Conservation (phyloP, 23 tunicate species). For the Botrylloides violaceus region DNA sequence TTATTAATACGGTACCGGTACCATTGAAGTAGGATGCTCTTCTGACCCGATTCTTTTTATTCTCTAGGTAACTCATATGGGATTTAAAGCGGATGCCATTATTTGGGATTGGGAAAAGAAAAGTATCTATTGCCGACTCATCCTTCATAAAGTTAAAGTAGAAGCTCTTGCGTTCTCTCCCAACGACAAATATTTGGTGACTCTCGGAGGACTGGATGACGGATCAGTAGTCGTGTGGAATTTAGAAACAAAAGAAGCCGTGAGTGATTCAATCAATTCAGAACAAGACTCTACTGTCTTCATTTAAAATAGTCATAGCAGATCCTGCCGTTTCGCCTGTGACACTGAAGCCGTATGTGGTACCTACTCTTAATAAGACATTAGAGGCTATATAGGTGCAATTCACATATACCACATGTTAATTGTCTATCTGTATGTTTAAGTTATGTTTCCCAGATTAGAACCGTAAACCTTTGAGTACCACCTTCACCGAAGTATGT, state of each 20-base stretch:
- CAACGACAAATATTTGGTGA: slow-evolving; percentile 62
- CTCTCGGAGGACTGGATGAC: slow-evolving; percentile 96
- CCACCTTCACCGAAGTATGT: too few species aligned
- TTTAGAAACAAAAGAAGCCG: slow-evolving; percentile 61
- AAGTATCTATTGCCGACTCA: slow-evolving; percentile 39
- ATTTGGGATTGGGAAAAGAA: slow-evolving; percentile 74
- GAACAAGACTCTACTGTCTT: background rate
- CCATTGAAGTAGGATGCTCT: background rate
- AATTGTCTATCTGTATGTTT: too few species aligned
- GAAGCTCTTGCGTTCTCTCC: slow-evolving; percentile 92
- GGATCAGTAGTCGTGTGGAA: slow-evolving; percentile 96
- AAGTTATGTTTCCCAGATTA: too few species aligned
- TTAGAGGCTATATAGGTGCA: too few species aligned
- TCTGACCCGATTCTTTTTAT: background rate
- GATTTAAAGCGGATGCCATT: slow-evolving; percentile 75
- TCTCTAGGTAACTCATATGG: slow-evolving; percentile 96
- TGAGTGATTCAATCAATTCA: slow-evolving; percentile 17
- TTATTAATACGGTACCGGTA: background rate
- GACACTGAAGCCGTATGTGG: too few species aligned
- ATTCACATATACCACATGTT: too few species aligned
- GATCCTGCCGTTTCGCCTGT: too few species aligned
- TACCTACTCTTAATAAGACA: too few species aligned
- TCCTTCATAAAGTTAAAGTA: slow-evolving; percentile 89
- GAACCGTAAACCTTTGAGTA: too few species aligned
- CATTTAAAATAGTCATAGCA: too few species aligned